Evolutionary conservation across 2,113 vertebrate species (phyloP).

Genomic region (Emydocephalus ijimae): DNA sequence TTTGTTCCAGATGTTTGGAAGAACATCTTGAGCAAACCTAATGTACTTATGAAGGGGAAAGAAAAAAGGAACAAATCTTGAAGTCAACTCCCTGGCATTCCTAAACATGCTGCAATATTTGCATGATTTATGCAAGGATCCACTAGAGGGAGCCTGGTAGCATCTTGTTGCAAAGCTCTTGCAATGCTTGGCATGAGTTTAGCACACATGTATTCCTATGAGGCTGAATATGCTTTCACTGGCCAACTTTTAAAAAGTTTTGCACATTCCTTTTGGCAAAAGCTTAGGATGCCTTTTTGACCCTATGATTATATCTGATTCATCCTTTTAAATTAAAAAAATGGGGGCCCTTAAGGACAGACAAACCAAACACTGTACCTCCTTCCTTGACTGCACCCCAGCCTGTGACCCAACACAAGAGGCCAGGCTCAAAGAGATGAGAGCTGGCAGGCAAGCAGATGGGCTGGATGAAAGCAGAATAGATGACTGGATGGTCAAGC

Average conservation of each 20-base stretch:
- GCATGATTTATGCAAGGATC: background rate
- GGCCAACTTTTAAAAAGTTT: background rate
- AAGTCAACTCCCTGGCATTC: background rate
- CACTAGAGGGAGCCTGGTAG: constrained; percentile 10
- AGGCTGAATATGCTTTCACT: background rate
- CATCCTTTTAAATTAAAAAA: background rate
- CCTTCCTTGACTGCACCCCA: constrained; percentile 86
- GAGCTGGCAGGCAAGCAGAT: constrained; percentile 83
- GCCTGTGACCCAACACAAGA: constrained; percentile 90
- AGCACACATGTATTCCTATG: background rate
- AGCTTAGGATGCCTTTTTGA: background rate
- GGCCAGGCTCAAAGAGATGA: constrained; percentile 81
- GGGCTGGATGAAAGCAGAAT: constrained; percentile 70
- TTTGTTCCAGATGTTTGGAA: background rate
- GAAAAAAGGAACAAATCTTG: background rate
- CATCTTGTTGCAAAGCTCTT: background rate
- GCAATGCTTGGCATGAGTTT: background rate
- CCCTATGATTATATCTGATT: background rate
- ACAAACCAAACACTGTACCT: constrained; percentile 64
- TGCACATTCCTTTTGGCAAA: background rate
- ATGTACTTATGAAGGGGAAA: background rate
- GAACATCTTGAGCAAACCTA: background rate
- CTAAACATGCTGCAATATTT: background rate
- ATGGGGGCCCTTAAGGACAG: background rate
- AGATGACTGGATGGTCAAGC: constrained; percentile 79